Evolutionary conservation across 1,140 invertebrate species (phyloP), one percentile per base, ranked within the genome.

Genomic region (Drosophila oshimai): DNA sequence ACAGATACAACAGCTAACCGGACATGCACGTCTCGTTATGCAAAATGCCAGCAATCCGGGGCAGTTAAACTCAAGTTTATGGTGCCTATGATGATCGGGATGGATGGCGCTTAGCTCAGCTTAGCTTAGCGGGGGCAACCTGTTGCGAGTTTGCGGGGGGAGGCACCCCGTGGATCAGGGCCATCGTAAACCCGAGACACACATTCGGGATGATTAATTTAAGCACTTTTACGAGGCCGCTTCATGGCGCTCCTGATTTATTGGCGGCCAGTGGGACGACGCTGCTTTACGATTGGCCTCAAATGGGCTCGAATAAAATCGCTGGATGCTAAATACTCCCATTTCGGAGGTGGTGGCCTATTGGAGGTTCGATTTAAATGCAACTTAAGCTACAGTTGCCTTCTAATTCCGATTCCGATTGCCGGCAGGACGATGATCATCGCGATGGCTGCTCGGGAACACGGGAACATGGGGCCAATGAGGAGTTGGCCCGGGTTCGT

Each of bases 161-260:
- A 39, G 39, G 61, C 72, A 42, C 69, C 75, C 62, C 77, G 54
- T 41, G 18, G 72, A 6, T 53, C 51, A 36, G 65, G 58, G 61
- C 42, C 54, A 79, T 83, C 88, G 74, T 90, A 89, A 90, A 89
- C 60, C 47, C 69, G 76, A 80, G 67, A 62, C 74, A 87, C 61
- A 90, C 74, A 89, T 90, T 65, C 70, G 74, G 74, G 58, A 90
- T 90, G 89, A 90, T 90, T 90, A 90, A 90, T 90, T 90, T 90
- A 90, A 90, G 84, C 83, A 87, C 80, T 90, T 90, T 90, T 90
- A 90, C 81, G 89, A 90, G 70, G 73, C 45, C 68, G 76, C 74
- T 88, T 89, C 88, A 89, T 89, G 76, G 79, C 77, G 44, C 49
- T 68, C 57, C 74, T 90, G 89, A 90, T 90, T 90, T 90, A 90